Evolutionary conservation across 1,140 invertebrate species (phyloP), one percentile per base, ranked within the genome.

Genomic region (Zaprionus davidi): DNA sequence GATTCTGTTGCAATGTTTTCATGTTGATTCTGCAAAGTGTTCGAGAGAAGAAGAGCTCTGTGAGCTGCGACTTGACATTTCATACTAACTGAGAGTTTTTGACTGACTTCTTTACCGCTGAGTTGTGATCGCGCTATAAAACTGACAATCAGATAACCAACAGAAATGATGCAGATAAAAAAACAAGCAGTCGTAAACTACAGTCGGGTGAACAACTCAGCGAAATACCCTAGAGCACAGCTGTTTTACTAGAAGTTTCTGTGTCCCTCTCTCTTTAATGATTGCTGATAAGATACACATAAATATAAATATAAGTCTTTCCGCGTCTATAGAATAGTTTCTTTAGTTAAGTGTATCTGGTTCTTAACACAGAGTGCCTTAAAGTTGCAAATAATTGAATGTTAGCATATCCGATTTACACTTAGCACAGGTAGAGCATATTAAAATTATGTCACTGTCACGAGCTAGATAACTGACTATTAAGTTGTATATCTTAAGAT

Each of bases 131-230:
- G 51, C 24, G 68, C 57, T 65, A 55, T 90, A 90, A 90, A 90
- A 87, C 71, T 87, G 85, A 90, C 84, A 84, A 90, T 87, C 66
- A 67, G 81, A 76, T 72, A 65, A 73, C 36, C 26, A 56, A 28
- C 46, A 34, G 51, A 41, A 58, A 56, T 17, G 20, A 17, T 24
- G n/a, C 11, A 59, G 9, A 74, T 46, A 74, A 51, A 72, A 72
- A 64, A 49, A 24, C 11, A 56, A 57, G 11, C n/a, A 9, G 13
- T 3, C 6, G n/a, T 51, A 51, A 49, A 49, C 20, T 22, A 13
- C 20, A 4, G 5, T 2, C 13, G 15, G 41, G 41, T 44, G 41
- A 2, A 17, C 41, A 46, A 3, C 2, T 17, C 7, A 17, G n/a
- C 11, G 3, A 24, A 51, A 51, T 51, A 51, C 46, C 46, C 46